Conservation (phyloP, 2,888 invertebrate species). For the Cerceris rybyensis region DNA sequence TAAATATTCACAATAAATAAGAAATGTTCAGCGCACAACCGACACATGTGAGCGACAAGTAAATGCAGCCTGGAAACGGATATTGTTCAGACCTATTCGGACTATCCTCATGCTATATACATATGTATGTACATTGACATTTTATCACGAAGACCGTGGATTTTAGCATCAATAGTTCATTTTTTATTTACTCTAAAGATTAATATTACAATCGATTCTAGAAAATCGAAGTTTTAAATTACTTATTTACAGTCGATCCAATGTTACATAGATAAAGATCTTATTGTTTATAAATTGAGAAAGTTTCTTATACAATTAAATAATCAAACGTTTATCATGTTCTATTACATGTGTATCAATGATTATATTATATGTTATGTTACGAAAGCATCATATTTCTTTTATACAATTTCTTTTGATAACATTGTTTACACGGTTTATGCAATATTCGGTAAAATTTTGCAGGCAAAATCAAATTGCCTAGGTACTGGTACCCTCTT, state of each 20-base stretch:
- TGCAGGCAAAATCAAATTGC: neutral
- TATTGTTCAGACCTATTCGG: neutral
- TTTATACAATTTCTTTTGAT: too few species aligned
- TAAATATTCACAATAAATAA: constrained; percentile 78
- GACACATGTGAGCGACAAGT: constrained; percentile 73
- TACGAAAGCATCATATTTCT: too few species aligned
- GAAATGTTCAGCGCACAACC: constrained; percentile 73
- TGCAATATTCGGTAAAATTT: too few species aligned
- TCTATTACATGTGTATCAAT: too few species aligned
- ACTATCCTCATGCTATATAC: neutral
- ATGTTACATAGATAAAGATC: too few species aligned
- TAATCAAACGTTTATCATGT: too few species aligned
- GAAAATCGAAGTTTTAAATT: too few species aligned
- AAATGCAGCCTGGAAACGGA: constrained; percentile 42
- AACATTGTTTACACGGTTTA: too few species aligned
- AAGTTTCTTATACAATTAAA: too few species aligned
- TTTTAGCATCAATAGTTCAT: neutral
- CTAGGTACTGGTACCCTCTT: neutral
- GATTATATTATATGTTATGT: too few species aligned
- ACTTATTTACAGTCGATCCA: too few species aligned
- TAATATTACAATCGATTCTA: neutral
- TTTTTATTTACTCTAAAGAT: neutral
- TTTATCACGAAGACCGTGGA: neutral
- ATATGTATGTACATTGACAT: constrained; percentile 5
- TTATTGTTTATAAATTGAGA: too few species aligned